Percentiles rank a stretch among this genome's conserved stretches.
These are phyloP conservation scores for Uloborus diversus DNA, from an alignment of 1,140 invertebrate species.

Conservation along the genomic window DNA sequence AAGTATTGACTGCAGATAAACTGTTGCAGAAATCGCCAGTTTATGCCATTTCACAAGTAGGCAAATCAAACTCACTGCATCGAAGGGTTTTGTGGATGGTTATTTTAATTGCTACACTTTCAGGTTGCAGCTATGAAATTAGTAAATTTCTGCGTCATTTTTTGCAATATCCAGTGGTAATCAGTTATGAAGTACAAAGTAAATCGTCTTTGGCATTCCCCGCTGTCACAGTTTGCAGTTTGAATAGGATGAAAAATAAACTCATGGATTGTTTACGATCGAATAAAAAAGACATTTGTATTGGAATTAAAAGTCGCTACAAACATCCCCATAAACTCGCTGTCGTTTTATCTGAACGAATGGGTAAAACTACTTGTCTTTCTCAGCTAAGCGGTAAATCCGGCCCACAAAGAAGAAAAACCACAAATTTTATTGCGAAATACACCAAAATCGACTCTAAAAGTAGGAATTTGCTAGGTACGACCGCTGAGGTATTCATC, in stretches of 20 bases:
- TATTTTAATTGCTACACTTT: not conserved
- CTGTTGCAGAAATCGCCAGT: conserved; percentile 19
- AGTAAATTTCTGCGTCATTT: not conserved
- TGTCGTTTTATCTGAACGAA: not conserved
- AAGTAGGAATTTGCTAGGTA: not conserved
- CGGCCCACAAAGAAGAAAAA: not conserved
- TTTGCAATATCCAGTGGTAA: conserved; percentile 9
- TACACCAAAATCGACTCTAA: not conserved
- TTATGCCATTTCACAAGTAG: not conserved
- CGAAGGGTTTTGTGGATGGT: conserved; percentile 6
- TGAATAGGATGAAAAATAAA: conserved; percentile 6
- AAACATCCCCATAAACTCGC: not conserved
- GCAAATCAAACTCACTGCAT: not conserved
- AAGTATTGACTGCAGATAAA: no score
- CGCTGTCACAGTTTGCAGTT: conserved; percentile 25
- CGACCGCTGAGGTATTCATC: not conserved
- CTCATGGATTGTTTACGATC: not conserved
- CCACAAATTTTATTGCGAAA: not conserved
- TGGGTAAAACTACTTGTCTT: not conserved
- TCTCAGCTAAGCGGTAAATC: not conserved
- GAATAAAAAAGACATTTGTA: not conserved
- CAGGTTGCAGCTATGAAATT: conserved; percentile 14
- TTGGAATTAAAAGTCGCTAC: not conserved
- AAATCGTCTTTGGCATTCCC: not conserved
- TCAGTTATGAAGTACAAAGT: not conserved